Evolutionary conservation across 2,113 vertebrate genomes (phyloP), one percentile per base, ranked within the genome.

Genomic region (Bubo scandiacus): DNA sequence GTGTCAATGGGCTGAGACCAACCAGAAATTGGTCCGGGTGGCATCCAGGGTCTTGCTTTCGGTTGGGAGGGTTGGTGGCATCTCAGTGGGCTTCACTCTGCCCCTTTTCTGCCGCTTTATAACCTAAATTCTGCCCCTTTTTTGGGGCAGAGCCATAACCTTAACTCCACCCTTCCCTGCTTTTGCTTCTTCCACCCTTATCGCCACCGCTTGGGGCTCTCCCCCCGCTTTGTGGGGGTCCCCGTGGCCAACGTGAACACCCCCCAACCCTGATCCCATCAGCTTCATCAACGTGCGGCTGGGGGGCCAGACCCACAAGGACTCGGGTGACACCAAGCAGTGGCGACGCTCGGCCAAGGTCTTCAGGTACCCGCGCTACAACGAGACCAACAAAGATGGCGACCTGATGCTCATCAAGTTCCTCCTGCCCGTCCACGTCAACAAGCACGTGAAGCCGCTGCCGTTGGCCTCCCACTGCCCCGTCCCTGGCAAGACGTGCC

Each of bases 361-460:
- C 91, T 94, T 97, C 95, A 88, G 47, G 6, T 95, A 95, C 85
- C 97, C 97, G 0, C 54, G 4, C 10, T 97, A 97, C 93, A 94
- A 97, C 18, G 51, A 94, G 59, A 96, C 96, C 89, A 97, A 62
- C 82, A 98, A 97, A 22, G 97, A 97, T 10, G 98, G 98, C 58
- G 98, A 99, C 98, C 94, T 99, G 95, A 99, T 99, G 98, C 97
- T 99, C 88, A 96, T 99, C 97, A 98, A 98, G 91, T 89, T 99
- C 95, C 94, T 86, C 16, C 9, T 13, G 0, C 94, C 98, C 0
- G 97, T 98, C 93, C 12, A 23, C 49, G 15, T 99, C 38, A 99
- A 96, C 93, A 81, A 59, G 91, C 96, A 97, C 3, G 98, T 99
- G 61, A 63, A 55, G 1, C 96, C 98, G 1, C 93, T 99, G 75